Percentiles rank a stretch among this genome's conserved stretches.
phyloP scores from a whole-genome alignment of 2,888 invertebrate species.

The Cheiracanthium punctorium region DNA sequence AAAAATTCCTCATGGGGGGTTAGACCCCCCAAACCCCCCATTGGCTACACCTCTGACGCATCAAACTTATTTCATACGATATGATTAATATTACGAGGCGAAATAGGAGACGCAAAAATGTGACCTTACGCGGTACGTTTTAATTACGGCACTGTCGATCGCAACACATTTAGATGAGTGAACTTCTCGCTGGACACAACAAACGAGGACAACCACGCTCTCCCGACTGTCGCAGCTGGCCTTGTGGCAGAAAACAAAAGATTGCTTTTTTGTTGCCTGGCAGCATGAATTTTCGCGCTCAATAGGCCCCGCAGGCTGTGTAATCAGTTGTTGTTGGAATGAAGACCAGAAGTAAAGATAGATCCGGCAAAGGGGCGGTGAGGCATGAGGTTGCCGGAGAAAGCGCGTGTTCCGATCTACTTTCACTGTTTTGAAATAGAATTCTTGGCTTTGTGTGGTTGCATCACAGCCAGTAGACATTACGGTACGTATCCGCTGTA shows the following conservation, averaged over 20 bases:
- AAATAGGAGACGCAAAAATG: too few relatives aligned
- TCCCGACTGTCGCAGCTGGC: not conserved
- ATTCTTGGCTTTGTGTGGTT: conserved; percentile 16
- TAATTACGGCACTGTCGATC: too few relatives aligned
- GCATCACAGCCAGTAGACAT: not conserved
- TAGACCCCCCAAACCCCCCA: too few relatives aligned
- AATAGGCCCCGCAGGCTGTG: not conserved
- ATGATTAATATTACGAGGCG: too few relatives aligned
- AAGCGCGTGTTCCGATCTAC: conserved; percentile 23
- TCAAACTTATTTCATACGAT: too few relatives aligned
- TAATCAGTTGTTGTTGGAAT: not conserved
- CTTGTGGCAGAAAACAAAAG: not conserved
- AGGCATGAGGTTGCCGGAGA: not conserved
- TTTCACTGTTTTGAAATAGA: conserved; percentile 52
- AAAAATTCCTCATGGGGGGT: too few relatives aligned
- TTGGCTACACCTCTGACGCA: too few relatives aligned
- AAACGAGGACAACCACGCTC: not conserved
- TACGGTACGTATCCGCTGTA: too few relatives aligned
- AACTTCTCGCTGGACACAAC: too few relatives aligned
- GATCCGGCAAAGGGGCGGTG: too few relatives aligned
- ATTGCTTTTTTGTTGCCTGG: not conserved
- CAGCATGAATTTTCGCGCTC: not conserved
- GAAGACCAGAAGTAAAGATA: not conserved
- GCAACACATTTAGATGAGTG: too few relatives aligned
- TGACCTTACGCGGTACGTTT: too few relatives aligned